Conservation (phyloP, 1,140 invertebrate species). For the Drosophila obscura region DNA sequence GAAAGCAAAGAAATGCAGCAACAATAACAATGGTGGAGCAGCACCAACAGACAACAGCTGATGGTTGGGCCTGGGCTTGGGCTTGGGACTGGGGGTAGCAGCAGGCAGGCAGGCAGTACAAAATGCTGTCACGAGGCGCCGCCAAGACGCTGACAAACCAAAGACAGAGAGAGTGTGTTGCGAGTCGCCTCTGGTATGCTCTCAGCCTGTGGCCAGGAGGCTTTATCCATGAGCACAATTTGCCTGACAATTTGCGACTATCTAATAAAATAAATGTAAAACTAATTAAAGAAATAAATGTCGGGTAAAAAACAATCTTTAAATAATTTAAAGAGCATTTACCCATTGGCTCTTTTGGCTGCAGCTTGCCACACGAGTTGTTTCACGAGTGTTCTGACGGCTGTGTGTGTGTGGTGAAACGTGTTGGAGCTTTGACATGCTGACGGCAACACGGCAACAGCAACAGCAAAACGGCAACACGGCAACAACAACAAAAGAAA, state of each 20-base stretch:
- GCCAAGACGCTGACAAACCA: slow-evolving; percentile 51
- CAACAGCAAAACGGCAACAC: slow-evolving; percentile 42
- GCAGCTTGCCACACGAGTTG: too few species aligned
- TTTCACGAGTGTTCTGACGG: too few species aligned
- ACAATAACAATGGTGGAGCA: slow-evolving; percentile 1
- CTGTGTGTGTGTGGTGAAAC: slow-evolving; percentile 12
- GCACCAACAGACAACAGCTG: slow-evolving; percentile 47
- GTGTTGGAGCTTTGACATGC: slow-evolving; percentile 62
- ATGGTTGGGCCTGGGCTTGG: slow-evolving; percentile 14
- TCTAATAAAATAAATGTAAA: too few species aligned
- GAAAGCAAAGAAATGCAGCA: slow-evolving; percentile 54
- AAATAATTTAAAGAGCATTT: too few species aligned
- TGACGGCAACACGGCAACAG: slow-evolving; percentile 68
- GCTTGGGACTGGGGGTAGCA: neutral
- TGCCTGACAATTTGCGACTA: too few species aligned
- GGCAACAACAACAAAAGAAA: slow-evolving; percentile 21
- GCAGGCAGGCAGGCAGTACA: slow-evolving; percentile 19
- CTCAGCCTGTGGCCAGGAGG: too few species aligned
- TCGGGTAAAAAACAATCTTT: too few species aligned
- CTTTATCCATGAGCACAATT: too few species aligned
- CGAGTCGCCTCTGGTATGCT: too few species aligned
- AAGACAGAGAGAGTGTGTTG: too few species aligned
- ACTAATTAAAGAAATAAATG: too few species aligned
- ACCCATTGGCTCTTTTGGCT: too few species aligned
- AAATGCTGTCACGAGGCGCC: slow-evolving; percentile 51